These are phyloP conservation scores for Drosophila ogumai DNA, from an alignment of 1,140 invertebrate species.

Conservation along the genomic window DNA sequence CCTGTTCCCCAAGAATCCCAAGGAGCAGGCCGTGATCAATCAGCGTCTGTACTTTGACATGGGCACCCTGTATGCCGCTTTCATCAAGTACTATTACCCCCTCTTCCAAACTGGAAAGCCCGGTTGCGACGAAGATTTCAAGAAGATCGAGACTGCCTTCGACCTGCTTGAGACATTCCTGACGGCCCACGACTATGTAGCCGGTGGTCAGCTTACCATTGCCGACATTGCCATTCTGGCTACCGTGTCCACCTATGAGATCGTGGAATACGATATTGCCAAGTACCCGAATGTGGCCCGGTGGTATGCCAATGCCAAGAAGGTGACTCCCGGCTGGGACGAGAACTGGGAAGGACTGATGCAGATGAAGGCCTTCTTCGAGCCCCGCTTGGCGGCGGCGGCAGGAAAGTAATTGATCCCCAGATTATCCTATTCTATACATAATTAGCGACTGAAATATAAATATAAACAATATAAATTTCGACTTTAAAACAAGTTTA, in stretches of 20 bases:
- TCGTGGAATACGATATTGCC: not conserved
- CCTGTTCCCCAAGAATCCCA: slow-evolving; percentile 9
- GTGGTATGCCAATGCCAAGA: slow-evolving; percentile 6
- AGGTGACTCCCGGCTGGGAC: slow-evolving; percentile 7
- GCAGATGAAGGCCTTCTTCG: slow-evolving; percentile 9
- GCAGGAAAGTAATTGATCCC: not conserved
- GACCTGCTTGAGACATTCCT: not conserved
- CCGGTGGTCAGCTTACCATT: not conserved
- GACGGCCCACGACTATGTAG: slow-evolving; percentile 2
- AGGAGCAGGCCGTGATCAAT: slow-evolving; percentile 8
- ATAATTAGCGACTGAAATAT: not conserved
- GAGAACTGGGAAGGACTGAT: slow-evolving; percentile 5
- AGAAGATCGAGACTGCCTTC: slow-evolving; percentile 4
- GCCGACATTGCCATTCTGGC: not conserved
- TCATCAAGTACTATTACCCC: slow-evolving; percentile 4
- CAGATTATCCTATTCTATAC: not conserved
- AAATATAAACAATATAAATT: too few relatives aligned
- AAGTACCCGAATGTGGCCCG: slow-evolving; percentile 9
- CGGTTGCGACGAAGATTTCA: not conserved
- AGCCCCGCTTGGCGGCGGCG: not conserved
- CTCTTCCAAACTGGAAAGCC: not conserved
- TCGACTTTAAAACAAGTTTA: too few relatives aligned
- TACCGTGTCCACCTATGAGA: slow-evolving; percentile 1
- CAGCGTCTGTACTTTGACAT: slow-evolving; percentile 10
- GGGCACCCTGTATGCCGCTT: slow-evolving; percentile 3